Base-by-base conservation (phyloP, 1,140 invertebrate genomes). In the Apis dorsata region DNA sequence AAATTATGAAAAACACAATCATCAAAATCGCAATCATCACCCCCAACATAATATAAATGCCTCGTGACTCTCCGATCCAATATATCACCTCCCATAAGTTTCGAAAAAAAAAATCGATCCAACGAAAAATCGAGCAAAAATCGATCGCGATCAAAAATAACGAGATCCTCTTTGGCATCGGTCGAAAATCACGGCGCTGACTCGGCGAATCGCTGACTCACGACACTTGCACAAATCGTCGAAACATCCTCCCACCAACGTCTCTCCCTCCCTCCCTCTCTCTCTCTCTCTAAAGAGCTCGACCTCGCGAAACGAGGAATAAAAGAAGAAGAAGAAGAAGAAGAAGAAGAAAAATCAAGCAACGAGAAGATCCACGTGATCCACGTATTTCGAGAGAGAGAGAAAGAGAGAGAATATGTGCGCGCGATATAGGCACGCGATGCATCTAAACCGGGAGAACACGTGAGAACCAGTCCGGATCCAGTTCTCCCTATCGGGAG, bases 401-500 rank as follows among this genome's bases (percentile, higher is more conserved):
- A 13, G 28, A 74, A 2, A 34, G 34, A 34, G 34, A 74, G 13
- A 34, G 34, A 34, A 2, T 34, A 34, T 28, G 55, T 57, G 62
- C 1, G n/a, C n/a, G 65, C 60, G 59, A 59, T 21, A 28, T 70
- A 79, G 21, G 79, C 79, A 85, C 87, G 86, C 86, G 83, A 85
- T 78, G 76, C 73, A 57, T 77, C 87, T 87, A 85, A 85, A 88
- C 86, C 66, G 80, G 86, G 83, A 44, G 34, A 88, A 82, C 86
- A 85, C 86, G 86, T 88, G 86, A 87, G 86, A 88, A 87, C 83
- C 79, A 88, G 86, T 82, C 76, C 70, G 63, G 57, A 87, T 87
- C 66, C 78, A 85, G 62, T 85, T 55, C 51, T 28, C 73, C 69
- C 71, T 68, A 34, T 28, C 28, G 84, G 84, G 69, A 85, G 79